Conservation (phyloP, 2,888 invertebrate genomes). For the Leucania comma region DNA sequence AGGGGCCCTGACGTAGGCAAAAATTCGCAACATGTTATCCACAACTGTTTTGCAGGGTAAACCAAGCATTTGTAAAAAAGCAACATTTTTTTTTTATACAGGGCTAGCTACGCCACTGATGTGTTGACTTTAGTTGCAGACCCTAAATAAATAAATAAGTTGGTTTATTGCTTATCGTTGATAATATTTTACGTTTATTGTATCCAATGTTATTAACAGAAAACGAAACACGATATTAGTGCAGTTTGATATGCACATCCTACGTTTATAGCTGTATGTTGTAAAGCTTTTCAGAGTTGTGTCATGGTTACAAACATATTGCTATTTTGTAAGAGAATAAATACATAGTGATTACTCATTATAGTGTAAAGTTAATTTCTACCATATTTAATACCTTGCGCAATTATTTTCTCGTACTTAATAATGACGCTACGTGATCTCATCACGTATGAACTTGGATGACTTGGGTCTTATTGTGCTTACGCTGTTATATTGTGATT, state of each 20-base stretch:
- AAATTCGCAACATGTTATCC: no score
- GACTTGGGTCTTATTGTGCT: constrained; percentile 30
- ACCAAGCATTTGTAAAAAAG: no score
- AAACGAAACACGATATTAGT: neutral
- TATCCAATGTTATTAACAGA: neutral
- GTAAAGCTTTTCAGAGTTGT: constrained; percentile 33
- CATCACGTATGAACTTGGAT: constrained; percentile 72
- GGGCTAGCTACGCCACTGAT: no score
- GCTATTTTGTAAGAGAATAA: constrained; percentile 19
- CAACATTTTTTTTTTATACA: no score
- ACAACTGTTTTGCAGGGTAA: no score
- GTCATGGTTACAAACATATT: constrained; percentile 33
- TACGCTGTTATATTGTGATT: constrained; percentile 35
- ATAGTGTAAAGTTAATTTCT: constrained; percentile 50
- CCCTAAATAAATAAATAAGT: neutral
- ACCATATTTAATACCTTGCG: constrained; percentile 44
- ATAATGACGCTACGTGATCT: constrained; percentile 70
- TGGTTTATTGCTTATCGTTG: no score
- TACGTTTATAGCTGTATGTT: constrained; percentile 9
- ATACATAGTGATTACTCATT: constrained; percentile 33
- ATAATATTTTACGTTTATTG: neutral
- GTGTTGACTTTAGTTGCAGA: neutral
- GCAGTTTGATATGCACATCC: neutral
- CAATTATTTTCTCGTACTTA: constrained; percentile 67
- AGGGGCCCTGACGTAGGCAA: no score